Percentiles rank a stretch among this genome's conserved stretches.
phyloP scores from a whole-genome alignment of 2,797 vertebrate species.

The Eulemur mongoz region DNA sequence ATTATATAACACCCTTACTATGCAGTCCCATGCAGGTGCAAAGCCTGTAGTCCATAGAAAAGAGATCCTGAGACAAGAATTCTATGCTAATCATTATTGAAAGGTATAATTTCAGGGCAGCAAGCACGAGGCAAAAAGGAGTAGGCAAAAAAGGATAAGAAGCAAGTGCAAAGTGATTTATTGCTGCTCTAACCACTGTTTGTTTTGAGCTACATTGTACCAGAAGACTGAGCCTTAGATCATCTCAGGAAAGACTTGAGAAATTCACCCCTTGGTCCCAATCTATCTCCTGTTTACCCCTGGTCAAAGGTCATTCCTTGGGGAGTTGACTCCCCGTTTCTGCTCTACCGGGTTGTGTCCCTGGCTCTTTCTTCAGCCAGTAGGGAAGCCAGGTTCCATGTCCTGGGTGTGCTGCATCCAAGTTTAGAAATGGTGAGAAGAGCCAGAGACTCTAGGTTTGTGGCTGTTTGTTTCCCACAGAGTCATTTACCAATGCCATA shows the following conservation, averaged over 20 bases:
- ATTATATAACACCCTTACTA: background rate
- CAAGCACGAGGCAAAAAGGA: background rate
- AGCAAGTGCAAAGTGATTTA: background rate
- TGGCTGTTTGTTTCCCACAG: fast-evolving
- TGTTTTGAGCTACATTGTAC: background rate
- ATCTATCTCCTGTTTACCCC: background rate
- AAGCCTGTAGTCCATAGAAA: background rate
- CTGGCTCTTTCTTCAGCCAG: background rate
- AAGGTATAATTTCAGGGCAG: background rate
- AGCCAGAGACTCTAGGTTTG: background rate
- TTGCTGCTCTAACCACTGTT: background rate
- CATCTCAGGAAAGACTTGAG: background rate
- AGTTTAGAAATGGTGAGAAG: background rate
- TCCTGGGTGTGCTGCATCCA: background rate
- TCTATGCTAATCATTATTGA: background rate
- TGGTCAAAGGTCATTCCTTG: background rate
- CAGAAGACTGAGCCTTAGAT: background rate
- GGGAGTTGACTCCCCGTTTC: background rate
- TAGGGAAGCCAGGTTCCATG: background rate
- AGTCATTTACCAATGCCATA: background rate
- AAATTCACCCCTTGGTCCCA: background rate
- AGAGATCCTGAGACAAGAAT: background rate
- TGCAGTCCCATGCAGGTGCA: background rate
- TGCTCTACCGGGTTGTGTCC: background rate
- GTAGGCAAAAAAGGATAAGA: background rate